Evolutionary conservation across 2,113 vertebrate genomes (phyloP), one percentile per base, ranked within the genome.

Genomic region (Bothrops jararaca): DNA sequence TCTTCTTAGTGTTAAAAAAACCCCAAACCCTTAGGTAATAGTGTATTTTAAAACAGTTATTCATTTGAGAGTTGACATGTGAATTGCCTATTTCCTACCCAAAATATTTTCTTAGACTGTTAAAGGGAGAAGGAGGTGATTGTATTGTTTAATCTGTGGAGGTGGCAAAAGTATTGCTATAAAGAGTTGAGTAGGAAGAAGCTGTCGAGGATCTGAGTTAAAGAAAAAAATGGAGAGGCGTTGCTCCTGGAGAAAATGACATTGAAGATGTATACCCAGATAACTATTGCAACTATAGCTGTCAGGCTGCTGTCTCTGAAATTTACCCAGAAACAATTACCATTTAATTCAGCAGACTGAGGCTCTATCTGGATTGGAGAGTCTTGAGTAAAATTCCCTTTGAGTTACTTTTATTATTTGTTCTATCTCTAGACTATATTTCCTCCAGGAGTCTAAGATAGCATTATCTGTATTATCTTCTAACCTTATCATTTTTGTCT

Each of bases 111-210:
- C 95, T 94, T 94, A 91, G 92, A 45, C 26, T 91, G 29, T 34
- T 85, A 92, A 91, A 94, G 93, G 88, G 93, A 96, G 94, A 54
- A 95, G 80, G 74, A 92, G 94, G 74, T 74, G 52, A 95, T 93
- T 95, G 85, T 91, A n/a, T 91, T 89, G 1, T 91, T 90, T 90
- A 58, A 1, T 91, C 74, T 0, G 1, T 91, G 96, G 95, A 94
- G 97, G 97, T 91, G 95, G 95, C n/a, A 80, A 20, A 93, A 92
- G 13, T 93, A 95, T 94, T 96, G 95, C 94, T 92, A 95, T 93
- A 90, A 24, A 88, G 95, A 96, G 94, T 95, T 95, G 93, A 96
- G 95, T 94, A 92, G 95, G 93, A 96, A 95, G 91, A 94, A 95
- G 80, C 92, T 96, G 93, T 95, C 93, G 95, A 91, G 93, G 91